Conservation (phyloP, 2,888 invertebrate genomes). For the Tinea semifulvella region DNA sequence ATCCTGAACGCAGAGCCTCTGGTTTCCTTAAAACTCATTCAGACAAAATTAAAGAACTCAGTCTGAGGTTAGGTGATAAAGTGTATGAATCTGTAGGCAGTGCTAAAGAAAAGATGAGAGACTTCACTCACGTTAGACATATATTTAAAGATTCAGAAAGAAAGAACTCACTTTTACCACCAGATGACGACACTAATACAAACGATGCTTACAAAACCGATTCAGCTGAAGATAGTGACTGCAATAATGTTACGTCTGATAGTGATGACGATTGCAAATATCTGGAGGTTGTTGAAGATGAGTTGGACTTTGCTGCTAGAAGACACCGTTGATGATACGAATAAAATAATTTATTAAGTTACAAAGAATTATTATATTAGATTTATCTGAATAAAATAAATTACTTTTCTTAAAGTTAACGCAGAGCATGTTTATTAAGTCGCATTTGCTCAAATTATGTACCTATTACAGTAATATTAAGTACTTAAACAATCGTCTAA, state of each 20-base stretch:
- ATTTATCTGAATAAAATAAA: too few species aligned
- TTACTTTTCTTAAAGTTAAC: too few species aligned
- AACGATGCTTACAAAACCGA: constrained; percentile 37
- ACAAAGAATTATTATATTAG: too few species aligned
- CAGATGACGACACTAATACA: constrained; percentile 23
- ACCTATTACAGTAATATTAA: too few species aligned
- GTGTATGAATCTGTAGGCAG: constrained; percentile 45
- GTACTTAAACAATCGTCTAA: too few species aligned
- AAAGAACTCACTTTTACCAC: constrained; percentile 30
- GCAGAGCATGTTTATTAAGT: too few species aligned
- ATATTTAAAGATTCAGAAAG: constrained; percentile 30
- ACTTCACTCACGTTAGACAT: constrained; percentile 33
- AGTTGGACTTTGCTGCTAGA: constrained; percentile 2
- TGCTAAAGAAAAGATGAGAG: constrained; percentile 36
- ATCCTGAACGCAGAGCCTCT: constrained; percentile 26
- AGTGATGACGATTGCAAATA: constrained; percentile 49
- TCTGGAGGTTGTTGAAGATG: constrained; percentile 55
- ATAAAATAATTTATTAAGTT: too few species aligned
- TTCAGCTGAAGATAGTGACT: constrained; percentile 28
- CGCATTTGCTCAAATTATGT: too few species aligned
- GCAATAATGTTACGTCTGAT: constrained; percentile 30
- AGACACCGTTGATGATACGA: too few species aligned
- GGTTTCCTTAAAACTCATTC: constrained; percentile 29
- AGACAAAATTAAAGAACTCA: constrained; percentile 39
- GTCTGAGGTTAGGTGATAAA: constrained; percentile 37